Conservation (phyloP, 2,113 vertebrate species). For the Calyptommatus sinebrachiatus region DNA sequence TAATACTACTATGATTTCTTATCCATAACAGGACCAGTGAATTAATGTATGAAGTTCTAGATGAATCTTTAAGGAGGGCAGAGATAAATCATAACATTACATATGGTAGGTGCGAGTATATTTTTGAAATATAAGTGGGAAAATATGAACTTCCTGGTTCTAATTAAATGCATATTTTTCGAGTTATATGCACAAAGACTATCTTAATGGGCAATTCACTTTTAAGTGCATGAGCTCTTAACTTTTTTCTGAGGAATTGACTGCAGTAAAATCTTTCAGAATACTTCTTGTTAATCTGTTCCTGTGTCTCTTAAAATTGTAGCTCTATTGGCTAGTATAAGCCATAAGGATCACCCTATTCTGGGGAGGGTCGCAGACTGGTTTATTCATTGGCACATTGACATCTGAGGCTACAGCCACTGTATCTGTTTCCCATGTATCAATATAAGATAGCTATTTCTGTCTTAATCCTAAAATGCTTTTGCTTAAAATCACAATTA, state of each 20-base stretch:
- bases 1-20: conserved; percentile 1
- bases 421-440: too few relatives aligned
- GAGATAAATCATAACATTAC: conserved; percentile 98
- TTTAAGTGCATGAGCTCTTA: neutral
- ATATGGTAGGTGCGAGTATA: conserved; percentile 78
- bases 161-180: neutral
- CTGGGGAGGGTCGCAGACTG: too few relatives aligned
- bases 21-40: conserved; percentile 84
- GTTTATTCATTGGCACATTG: too few relatives aligned
- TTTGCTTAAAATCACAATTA: neutral
- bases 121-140: conserved; percentile 13
- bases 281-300: too few relatives aligned
- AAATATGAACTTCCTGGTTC: neutral
- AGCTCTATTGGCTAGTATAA: neutral
- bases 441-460: too few relatives aligned
- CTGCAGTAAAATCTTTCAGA: neutral
- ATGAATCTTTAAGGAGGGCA: conserved; percentile 95
- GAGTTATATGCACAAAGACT: neutral
- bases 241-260: neutral
- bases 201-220: neutral
- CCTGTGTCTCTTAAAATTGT: neutral
- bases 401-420: too few relatives aligned
- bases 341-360: too few relatives aligned
- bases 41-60: conserved; percentile 93
- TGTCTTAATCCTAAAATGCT: neutral